phyloP scores from a whole-genome alignment of 1,140 invertebrate genomes.

The Batillaria attramentaria region DNA sequence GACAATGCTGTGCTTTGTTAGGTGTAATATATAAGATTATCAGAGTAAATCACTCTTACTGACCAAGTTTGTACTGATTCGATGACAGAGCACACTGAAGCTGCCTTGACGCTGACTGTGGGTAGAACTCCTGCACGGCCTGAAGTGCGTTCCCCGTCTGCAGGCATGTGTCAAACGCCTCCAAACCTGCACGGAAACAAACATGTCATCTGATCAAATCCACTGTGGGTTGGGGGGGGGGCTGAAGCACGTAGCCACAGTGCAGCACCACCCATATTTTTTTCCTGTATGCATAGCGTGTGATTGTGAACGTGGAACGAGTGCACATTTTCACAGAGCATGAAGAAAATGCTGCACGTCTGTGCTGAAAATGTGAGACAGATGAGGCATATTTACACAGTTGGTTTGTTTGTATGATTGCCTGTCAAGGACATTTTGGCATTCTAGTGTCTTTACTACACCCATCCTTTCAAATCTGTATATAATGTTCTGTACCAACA shows the following conservation, averaged over 20 bases:
- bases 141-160: constrained; percentile 21
- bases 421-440: too few relatives aligned
- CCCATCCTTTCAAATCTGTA: too few relatives aligned
- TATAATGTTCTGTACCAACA: too few relatives aligned
- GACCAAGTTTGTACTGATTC: constrained; percentile 38
- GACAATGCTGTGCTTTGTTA: too few relatives aligned
- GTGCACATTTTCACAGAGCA: not conserved
- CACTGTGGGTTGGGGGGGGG: too few relatives aligned
- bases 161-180: constrained; percentile 46
- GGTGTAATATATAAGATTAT: too few relatives aligned
- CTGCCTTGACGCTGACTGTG: constrained; percentile 31
- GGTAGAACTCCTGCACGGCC: constrained; percentile 44
- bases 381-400: too few relatives aligned
- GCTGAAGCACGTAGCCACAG: not conserved
- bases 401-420: too few relatives aligned
- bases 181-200: constrained; percentile 46
- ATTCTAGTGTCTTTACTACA: too few relatives aligned
- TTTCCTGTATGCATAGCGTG: not conserved
- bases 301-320: not conserved
- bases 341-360: not conserved
- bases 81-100: constrained; percentile 39
- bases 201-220: not conserved
- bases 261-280: constrained; percentile 26
- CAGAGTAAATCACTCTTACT: constrained; percentile 12
- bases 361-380: not conserved